Percentiles rank a stretch among this genome's conserved stretches.
phyloP scores from a whole-genome alignment of 2,113 vertebrate genomes.

The Sorex araneus region DNA sequence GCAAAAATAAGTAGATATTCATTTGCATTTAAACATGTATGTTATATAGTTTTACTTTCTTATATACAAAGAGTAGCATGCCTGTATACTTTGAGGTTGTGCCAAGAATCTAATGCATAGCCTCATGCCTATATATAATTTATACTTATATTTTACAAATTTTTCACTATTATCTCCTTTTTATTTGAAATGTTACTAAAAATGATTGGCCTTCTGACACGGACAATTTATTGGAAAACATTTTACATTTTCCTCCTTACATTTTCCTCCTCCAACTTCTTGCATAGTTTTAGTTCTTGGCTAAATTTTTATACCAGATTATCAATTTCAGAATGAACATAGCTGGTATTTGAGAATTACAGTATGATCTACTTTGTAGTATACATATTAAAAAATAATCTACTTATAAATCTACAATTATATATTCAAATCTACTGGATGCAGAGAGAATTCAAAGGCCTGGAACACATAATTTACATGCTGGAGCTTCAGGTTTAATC shows the following conservation, averaged over 20 bases:
- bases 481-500: too few relatives aligned
- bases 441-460: too few relatives aligned
- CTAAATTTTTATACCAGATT: slow-evolving; percentile 51
- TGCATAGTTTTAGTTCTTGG: slow-evolving; percentile 58
- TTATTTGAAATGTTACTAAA: slow-evolving; percentile 51
- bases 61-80: too few relatives aligned
- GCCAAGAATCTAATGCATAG: too few relatives aligned
- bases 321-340: background rate
- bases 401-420: slow-evolving; percentile 19
- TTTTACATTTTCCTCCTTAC: slow-evolving; percentile 19
- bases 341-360: slow-evolving; percentile 30
- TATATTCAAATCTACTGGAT: slow-evolving; percentile 28
- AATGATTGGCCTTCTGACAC: slow-evolving; percentile 10
- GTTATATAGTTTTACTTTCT: too few relatives aligned
- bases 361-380: background rate
- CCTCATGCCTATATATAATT: too few relatives aligned
- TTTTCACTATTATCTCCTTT: background rate
- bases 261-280: background rate
- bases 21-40: too few relatives aligned
- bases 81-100: too few relatives aligned
- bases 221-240: slow-evolving; percentile 40
- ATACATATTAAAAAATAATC: background rate
- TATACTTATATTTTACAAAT: too few relatives aligned
- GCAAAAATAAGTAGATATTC: too few relatives aligned
- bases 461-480: too few relatives aligned